phyloP scores from a whole-genome alignment of 2,113 vertebrate species.

The Callocephalon fimbriatum region DNA sequence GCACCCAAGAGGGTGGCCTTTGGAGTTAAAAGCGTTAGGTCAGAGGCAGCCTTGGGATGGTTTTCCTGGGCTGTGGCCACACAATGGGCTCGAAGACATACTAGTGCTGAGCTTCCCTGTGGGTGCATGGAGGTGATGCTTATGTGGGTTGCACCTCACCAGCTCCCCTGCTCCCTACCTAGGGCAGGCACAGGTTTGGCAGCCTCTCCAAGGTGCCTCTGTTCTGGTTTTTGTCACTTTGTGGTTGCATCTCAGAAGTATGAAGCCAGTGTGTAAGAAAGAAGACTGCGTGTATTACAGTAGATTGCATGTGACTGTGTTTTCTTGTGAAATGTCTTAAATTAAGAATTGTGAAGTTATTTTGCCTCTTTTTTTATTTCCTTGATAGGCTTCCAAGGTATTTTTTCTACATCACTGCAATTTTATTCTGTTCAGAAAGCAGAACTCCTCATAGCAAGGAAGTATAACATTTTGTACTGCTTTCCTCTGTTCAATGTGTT shows the following conservation, averaged over 20 bases:
- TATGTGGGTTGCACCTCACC: fast-evolving
- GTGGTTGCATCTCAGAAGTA: background rate
- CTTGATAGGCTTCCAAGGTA: background rate
- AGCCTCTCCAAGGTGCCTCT: background rate
- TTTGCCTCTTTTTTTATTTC: background rate
- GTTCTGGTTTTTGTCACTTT: background rate
- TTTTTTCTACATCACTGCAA: background rate
- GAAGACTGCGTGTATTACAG: background rate
- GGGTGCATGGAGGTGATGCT: fast-evolving
- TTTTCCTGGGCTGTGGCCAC: background rate
- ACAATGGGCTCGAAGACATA: fast-evolving
- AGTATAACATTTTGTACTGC: background rate
- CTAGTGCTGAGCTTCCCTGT: background rate
- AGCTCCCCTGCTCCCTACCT: background rate
- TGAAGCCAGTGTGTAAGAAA: background rate
- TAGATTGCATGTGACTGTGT: background rate
- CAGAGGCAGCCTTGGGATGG: background rate
- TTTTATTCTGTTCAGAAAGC: background rate
- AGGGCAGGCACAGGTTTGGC: background rate
- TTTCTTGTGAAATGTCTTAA: background rate
- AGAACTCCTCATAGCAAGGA: background rate
- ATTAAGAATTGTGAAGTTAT: background rate
- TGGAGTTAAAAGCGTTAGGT: background rate
- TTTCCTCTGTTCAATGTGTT: background rate
- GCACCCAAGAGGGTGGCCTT: background rate